Conservation (phyloP, 2,113 vertebrate species). For the Delphinus delphis region DNA sequence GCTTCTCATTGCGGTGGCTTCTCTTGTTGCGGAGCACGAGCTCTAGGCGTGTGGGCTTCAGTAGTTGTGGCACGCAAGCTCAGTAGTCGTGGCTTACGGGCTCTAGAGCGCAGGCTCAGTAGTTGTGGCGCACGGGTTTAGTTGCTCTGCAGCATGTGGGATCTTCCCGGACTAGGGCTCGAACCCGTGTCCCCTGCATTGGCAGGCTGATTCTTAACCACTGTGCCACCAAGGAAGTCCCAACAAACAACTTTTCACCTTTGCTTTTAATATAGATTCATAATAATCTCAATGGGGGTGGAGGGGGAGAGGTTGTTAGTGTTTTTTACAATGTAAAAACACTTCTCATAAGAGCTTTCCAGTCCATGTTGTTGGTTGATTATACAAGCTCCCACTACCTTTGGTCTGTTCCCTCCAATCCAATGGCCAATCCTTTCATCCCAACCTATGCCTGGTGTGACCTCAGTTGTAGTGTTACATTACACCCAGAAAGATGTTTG, state of each 20-base stretch:
- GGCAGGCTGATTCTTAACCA: too few species aligned
- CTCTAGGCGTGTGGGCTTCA: too few species aligned
- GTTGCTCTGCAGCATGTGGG: too few species aligned
- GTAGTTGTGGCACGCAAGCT: too few species aligned
- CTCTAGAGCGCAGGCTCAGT: too few species aligned
- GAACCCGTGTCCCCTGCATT: too few species aligned
- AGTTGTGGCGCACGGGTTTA: too few species aligned
- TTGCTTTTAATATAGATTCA: neutral
- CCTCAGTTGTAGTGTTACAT: neutral
- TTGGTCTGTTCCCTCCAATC: neutral
- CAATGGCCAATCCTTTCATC: neutral
- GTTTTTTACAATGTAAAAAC: neutral
- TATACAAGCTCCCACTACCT: neutral
- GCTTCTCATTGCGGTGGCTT: too few species aligned
- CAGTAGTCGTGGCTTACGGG: too few species aligned
- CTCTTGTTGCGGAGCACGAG: too few species aligned
- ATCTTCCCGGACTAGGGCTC: too few species aligned
- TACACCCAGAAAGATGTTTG: neutral
- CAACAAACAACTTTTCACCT: neutral
- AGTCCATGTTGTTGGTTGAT: neutral
- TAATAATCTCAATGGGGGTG: neutral
- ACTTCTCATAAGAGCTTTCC: neutral
- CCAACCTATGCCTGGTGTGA: neutral
- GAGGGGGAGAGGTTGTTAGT: neutral
- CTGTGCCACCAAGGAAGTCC: too few species aligned